Evolutionary conservation across 2,888 invertebrate genomes (phyloP), one percentile per base, ranked within the genome.

Genomic region (Escarpia spicata): DNA sequence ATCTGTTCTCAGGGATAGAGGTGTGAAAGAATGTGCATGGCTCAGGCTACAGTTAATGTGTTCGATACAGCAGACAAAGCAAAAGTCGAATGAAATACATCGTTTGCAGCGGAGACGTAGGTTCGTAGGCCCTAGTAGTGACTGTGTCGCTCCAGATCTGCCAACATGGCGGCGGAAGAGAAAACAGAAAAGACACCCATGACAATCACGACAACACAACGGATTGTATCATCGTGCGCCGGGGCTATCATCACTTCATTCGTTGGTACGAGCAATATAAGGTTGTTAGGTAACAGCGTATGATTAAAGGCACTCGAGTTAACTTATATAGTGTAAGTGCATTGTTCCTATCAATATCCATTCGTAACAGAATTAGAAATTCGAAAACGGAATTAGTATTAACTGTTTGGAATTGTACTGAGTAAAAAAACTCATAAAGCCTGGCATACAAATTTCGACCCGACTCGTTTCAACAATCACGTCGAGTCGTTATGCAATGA

Each of bases 181-280:
- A 75, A 75, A n/a, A n/a, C 6, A 4, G 26, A 15, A 75, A n/a
- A 4, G 26, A 6, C 75, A 26, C 75, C 75, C 26, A 26, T 26
- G 19, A 26, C 6, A 6, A 98, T 98, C 93, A 98, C 97, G 94
- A 98, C 98, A 0, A 96, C 97, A 93, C 98, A 98, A 96, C 98
- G 98, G 97, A 98, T 98, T 97, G 97, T 98, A 95, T 98, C 98
- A 92, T 98, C 98, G 92, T 98, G 98, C 96, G 97, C 98, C 93
- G 99, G 99, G 93, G 99, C 99, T n/a, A 96, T 99, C 94, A 97
- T 98, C 96, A 99, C 99, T 95, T 98, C 99, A 91, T 96, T 98
- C 93, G 97, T 98, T 95, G 95, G 96, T 96, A 94, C 94, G 93
- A 93, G n/a, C 75, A 89, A 26, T 75, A 19, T 75, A 75, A 19